phyloP scores from a whole-genome alignment of 92 coral and sea anemone genomes.

The Pocillopora grandis region DNA sequence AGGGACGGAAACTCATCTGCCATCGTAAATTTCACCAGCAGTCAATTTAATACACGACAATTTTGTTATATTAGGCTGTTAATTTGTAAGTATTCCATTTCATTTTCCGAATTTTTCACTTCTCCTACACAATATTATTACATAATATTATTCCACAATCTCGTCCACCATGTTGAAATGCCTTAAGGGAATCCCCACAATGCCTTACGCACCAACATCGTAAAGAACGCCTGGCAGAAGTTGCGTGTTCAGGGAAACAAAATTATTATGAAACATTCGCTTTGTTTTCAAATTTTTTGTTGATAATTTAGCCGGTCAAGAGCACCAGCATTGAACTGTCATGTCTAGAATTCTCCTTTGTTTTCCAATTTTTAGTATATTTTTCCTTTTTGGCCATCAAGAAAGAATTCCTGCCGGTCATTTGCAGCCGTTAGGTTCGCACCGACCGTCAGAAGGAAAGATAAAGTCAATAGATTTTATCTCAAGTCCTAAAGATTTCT shows the following conservation, averaged over 20 bases:
- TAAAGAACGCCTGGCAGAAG: not conserved
- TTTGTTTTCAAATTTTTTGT: not conserved
- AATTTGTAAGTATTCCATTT: not conserved
- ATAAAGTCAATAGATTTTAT: slow-evolving; percentile 39
- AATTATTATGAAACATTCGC: not conserved
- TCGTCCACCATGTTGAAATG: slow-evolving; percentile 21
- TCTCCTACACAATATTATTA: not conserved
- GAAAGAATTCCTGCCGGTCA: slow-evolving; percentile 68
- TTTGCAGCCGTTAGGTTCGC: slow-evolving; percentile 66
- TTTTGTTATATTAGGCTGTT: too few relatives aligned
- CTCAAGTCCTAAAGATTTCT: slow-evolving; percentile 61
- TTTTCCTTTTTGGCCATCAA: slow-evolving; percentile 10
- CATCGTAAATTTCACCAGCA: not conserved
- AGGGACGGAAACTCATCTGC: slow-evolving; percentile 12
- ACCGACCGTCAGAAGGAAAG: slow-evolving; percentile 64
- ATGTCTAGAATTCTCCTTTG: slow-evolving; percentile 1
- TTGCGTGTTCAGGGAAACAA: not conserved
- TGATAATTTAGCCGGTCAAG: not conserved
- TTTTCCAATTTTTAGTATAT: slow-evolving; percentile 1
- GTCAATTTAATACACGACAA: not conserved
- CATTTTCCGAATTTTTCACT: not conserved
- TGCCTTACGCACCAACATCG: not conserved
- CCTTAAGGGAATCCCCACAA: not conserved
- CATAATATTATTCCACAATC: too few relatives aligned
- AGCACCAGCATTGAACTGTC: not conserved